Evolutionary conservation across 2,888 invertebrate genomes (phyloP).

Genomic region (Drosophila planitibia): DNA sequence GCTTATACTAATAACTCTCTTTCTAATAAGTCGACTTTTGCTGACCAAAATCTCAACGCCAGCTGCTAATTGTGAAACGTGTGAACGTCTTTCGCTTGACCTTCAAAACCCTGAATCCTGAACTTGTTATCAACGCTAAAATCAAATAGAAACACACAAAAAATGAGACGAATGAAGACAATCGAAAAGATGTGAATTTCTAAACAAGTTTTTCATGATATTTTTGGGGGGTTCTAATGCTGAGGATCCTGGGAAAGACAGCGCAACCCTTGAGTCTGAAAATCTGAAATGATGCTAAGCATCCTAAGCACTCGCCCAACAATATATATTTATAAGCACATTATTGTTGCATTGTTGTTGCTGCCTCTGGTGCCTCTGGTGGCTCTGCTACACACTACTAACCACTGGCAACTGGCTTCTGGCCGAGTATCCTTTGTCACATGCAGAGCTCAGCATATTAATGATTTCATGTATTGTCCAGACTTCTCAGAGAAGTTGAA

Average conservation of each 20-base stretch:
- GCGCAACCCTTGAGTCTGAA: slow-evolving; percentile 62
- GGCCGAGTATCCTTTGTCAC: slow-evolving; percentile 72
- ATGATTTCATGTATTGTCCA: slow-evolving; percentile 60
- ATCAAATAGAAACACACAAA: slow-evolving; percentile 49
- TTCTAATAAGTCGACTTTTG: slow-evolving; percentile 24
- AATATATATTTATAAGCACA: slow-evolving; percentile 76
- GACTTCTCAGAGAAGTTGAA: slow-evolving; percentile 37
- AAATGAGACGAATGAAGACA: slow-evolving; percentile 31
- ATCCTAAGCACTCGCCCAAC: slow-evolving; percentile 48
- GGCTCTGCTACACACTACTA: neutral
- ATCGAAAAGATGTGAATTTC: slow-evolving; percentile 49
- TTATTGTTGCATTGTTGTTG: slow-evolving; percentile 74
- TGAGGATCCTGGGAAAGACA: slow-evolving; percentile 60
- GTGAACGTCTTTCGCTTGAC: slow-evolving; percentile 75
- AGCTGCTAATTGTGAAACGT: slow-evolving; percentile 80
- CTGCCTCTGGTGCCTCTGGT: slow-evolving; percentile 4
- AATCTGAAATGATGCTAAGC: slow-evolving; percentile 40
- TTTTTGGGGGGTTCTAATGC: slow-evolving; percentile 38
- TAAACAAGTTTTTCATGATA: slow-evolving; percentile 68
- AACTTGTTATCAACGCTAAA: slow-evolving; percentile 76
- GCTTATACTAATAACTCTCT: slow-evolving; percentile 9
- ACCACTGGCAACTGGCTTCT: slow-evolving; percentile 11
- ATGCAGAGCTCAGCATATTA: slow-evolving; percentile 80
- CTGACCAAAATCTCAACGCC: slow-evolving; percentile 43
- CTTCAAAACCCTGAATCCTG: slow-evolving; percentile 55